Percentiles rank a stretch among this genome's conserved stretches.
Conservation (phyloP, 1,140 invertebrate species). For the Anastrepha ludens region DNA sequence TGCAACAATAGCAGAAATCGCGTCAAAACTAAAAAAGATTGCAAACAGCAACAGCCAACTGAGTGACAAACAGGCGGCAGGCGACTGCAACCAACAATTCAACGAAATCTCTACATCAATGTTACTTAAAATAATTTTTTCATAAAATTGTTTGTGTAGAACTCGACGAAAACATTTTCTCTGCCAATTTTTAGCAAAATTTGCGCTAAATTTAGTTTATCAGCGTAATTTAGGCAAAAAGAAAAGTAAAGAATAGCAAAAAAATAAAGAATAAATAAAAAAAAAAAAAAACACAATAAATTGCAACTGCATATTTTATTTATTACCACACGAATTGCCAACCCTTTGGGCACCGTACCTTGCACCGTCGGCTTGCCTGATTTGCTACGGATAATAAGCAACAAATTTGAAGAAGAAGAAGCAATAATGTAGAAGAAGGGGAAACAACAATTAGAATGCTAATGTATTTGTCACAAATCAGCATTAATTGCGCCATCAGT, state of each 20-base stretch:
- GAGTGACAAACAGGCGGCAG: neutral
- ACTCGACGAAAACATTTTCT: slow-evolving; percentile 26
- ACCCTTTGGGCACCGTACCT: slow-evolving; percentile 1
- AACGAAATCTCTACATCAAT: slow-evolving; percentile 16
- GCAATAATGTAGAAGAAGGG: neutral
- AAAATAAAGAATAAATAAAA: too few species aligned
- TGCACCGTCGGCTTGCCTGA: neutral
- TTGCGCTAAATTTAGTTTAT: slow-evolving; percentile 13
- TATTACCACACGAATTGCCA: neutral
- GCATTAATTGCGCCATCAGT: too few species aligned
- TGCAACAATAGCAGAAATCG: neutral
- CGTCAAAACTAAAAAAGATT: neutral
- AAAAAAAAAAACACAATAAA: neutral
- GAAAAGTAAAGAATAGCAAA: neutral
- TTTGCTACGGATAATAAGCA: neutral
- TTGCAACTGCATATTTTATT: neutral
- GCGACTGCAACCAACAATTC: slow-evolving; percentile 23
- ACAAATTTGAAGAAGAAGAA: neutral
- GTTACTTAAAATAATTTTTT: slow-evolving; percentile 31
- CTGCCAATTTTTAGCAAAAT: slow-evolving; percentile 37
- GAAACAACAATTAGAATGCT: too few species aligned
- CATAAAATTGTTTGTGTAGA: slow-evolving; percentile 7
- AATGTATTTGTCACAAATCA: too few species aligned
- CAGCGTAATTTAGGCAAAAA: slow-evolving; percentile 41
- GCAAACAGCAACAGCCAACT: slow-evolving; percentile 16